Conservation (phyloP, 2,797 vertebrate genomes). For the Toxotes lorentzi region DNA sequence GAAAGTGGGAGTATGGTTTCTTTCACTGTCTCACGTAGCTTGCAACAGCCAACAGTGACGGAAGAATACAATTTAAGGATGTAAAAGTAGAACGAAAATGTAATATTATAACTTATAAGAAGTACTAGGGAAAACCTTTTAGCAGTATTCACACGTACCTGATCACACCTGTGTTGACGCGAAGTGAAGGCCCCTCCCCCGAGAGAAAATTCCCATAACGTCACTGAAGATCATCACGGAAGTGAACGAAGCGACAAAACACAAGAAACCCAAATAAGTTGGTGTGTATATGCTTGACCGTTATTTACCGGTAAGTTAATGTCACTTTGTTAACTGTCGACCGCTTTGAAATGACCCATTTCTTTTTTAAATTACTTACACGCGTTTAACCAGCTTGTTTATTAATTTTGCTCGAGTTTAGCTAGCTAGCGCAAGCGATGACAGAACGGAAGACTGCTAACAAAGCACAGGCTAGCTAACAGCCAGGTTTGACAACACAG, state of each 20-base stretch:
- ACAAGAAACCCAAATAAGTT: slow-evolving; percentile 64
- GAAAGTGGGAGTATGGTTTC: too few relatives aligned
- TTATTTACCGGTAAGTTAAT: slow-evolving; percentile 53
- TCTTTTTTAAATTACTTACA: background rate
- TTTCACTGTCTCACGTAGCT: too few relatives aligned
- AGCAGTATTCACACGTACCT: too few relatives aligned
- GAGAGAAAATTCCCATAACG: slow-evolving; percentile 55
- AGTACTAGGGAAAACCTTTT: too few relatives aligned
- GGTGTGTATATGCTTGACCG: background rate
- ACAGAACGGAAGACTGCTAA: slow-evolving; percentile 46
- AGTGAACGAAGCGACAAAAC: slow-evolving; percentile 64
- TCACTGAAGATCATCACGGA: slow-evolving; percentile 68
- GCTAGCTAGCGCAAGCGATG: slow-evolving; percentile 55
- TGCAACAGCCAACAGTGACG: too few relatives aligned
- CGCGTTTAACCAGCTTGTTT: slow-evolving; percentile 12
- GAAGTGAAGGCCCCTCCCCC: slow-evolving; percentile 43
- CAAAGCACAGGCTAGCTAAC: slow-evolving; percentile 37
- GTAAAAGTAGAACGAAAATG: background rate
- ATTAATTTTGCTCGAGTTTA: slow-evolving; percentile 15
- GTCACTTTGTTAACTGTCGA: accelerated
- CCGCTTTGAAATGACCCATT: accelerated
- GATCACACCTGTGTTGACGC: background rate
- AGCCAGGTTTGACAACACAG: background rate
- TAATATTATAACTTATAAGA: background rate
- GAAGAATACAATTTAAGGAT: background rate